These are phyloP conservation scores for Malurus cyaneus DNA, from an alignment of 2,113 vertebrate genomes.

Conservation along the genomic window DNA sequence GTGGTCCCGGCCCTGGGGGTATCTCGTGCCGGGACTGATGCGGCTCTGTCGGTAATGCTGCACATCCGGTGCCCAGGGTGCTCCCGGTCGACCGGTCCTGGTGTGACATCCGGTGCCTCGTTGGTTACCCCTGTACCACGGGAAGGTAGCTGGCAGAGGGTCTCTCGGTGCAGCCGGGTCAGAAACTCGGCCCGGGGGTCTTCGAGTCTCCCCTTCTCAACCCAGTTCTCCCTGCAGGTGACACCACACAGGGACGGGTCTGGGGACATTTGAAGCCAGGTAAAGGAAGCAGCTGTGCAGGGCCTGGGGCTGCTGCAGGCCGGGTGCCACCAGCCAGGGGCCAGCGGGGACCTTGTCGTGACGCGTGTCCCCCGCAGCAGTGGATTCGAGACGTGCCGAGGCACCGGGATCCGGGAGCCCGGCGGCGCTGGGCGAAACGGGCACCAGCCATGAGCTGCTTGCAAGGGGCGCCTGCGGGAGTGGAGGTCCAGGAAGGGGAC, in stretches of 20 bases:
- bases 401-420: conserved; percentile 47
- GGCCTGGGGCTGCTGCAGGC: not conserved
- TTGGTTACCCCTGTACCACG: not conserved
- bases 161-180: not conserved
- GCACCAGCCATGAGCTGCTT: conserved; percentile 78
- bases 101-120: not conserved
- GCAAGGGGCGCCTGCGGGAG: conserved; percentile 78
- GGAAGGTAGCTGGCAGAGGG: not conserved
- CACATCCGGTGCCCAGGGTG: not conserved
- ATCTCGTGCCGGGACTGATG: not conserved
- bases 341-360: not conserved
- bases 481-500: conserved; percentile 62
- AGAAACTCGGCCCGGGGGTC: not conserved
- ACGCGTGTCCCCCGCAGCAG: not conserved
- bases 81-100: not conserved
- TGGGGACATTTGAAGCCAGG: not conserved
- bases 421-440: conserved; percentile 38
- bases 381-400: too few species aligned
- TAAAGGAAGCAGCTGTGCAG: not conserved
- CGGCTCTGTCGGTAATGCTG: not conserved
- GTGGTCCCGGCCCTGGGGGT: conserved; percentile 26
- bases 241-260: not conserved
- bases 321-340: not conserved
- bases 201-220: not conserved
- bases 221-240: not conserved